Conservation (phyloP, 2,797 vertebrate genomes). For the Dallia pectoralis region DNA sequence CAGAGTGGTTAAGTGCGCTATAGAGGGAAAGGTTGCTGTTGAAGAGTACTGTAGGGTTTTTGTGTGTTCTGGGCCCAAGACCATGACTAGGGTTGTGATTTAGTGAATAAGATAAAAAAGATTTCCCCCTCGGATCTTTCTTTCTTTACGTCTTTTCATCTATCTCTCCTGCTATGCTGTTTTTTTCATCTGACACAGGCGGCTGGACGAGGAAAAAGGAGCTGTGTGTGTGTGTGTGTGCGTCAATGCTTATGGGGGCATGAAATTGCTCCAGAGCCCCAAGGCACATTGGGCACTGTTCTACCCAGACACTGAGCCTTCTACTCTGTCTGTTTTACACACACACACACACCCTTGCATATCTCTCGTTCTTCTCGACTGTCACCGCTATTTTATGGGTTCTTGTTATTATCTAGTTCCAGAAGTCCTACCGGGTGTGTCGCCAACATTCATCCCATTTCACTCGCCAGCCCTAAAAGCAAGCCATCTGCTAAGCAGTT, state of each 20-base stretch:
- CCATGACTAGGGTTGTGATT: background rate
- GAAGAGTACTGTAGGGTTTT: background rate
- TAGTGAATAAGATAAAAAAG: background rate
- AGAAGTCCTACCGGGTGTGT: slow-evolving; percentile 28
- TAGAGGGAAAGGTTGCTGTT: background rate
- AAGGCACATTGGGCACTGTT: slow-evolving; percentile 57
- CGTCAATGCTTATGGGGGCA: slow-evolving; percentile 76
- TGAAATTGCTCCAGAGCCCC: slow-evolving; percentile 76
- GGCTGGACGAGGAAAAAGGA: slow-evolving; percentile 51
- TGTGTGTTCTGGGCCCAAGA: background rate
- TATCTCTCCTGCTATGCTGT: slow-evolving; percentile 43
- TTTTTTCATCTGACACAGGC: slow-evolving; percentile 48
- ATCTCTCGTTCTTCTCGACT: slow-evolving; percentile 19
- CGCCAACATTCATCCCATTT: slow-evolving; percentile 50
- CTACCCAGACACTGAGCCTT: slow-evolving; percentile 52
- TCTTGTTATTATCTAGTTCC: slow-evolving; percentile 23
- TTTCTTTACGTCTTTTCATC: background rate
- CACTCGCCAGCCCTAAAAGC: slow-evolving; percentile 40
- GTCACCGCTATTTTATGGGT: slow-evolving; percentile 10
- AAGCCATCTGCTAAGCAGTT: slow-evolving; percentile 63
- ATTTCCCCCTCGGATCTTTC: background rate
- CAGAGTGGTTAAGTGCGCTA: background rate
- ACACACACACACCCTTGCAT: background rate
- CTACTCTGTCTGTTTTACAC: slow-evolving; percentile 36
- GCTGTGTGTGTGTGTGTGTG: slow-evolving; percentile 39